These are phyloP conservation scores for Noctua fimbriata DNA, from an alignment of 2,888 invertebrate species.

Conservation along the genomic window DNA sequence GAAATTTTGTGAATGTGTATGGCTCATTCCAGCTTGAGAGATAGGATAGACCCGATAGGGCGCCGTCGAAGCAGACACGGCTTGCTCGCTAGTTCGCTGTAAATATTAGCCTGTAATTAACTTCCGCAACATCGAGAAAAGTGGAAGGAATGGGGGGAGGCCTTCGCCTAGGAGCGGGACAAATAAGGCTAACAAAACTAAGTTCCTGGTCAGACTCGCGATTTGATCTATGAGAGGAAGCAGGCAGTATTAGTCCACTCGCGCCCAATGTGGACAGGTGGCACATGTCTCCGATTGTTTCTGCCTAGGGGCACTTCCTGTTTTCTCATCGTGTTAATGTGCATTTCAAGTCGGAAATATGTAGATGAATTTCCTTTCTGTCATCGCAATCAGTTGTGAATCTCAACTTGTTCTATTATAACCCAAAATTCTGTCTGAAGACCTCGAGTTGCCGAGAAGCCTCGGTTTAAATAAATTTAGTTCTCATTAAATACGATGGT, in stretches of 20 bases:
- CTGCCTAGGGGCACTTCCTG: background rate
- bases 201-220: background rate
- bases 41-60: background rate
- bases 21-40: background rate
- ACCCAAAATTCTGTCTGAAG: too few relatives aligned
- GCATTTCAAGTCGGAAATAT: background rate
- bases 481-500: too few relatives aligned
- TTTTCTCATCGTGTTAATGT: background rate
- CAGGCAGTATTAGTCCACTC: background rate
- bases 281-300: background rate
- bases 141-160: too few relatives aligned
- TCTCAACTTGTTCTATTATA: background rate
- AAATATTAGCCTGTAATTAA: background rate
- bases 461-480: too few relatives aligned
- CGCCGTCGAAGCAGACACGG: too few relatives aligned
- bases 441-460: too few relatives aligned
- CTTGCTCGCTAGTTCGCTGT: background rate
- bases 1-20: too few relatives aligned
- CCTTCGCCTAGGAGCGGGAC: too few relatives aligned
- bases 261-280: background rate
- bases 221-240: background rate
- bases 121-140: background rate
- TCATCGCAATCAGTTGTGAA: background rate
- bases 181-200: too few relatives aligned
- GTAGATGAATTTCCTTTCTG: background rate